A percentile compares a stretch with the other conserved stretches of the same genome.
phyloP scores from a whole-genome alignment of 2,888 invertebrate genomes.

The Tachina lurida region DNA sequence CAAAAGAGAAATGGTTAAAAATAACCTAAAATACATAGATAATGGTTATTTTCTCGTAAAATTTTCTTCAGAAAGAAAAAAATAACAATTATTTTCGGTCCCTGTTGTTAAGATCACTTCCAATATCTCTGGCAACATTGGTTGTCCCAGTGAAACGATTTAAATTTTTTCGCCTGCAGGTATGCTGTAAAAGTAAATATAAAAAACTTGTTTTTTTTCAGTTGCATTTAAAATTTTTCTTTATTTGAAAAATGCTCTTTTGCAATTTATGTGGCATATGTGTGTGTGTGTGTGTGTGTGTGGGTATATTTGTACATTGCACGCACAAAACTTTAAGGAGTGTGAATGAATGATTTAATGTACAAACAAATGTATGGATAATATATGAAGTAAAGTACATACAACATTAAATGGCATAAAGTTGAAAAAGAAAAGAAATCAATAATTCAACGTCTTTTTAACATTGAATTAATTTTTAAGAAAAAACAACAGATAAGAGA shows the following conservation, averaged over 20 bases:
- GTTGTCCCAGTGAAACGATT: not conserved
- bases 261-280: slow-evolving; percentile 54
- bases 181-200: not conserved
- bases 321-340: not conserved
- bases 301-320: not conserved
- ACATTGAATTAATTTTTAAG: not conserved
- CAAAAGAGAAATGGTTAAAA: no score
- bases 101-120: no score
- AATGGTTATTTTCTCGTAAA: no score
- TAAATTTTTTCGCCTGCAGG: not conserved
- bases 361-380: slow-evolving; percentile 21
- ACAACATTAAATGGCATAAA: slow-evolving; percentile 38
- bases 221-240: slow-evolving; percentile 58
- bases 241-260: slow-evolving; percentile 58
- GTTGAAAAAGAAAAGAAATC: not conserved
- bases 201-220: slow-evolving; percentile 4
- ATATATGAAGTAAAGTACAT: slow-evolving; percentile 40
- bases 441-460: not conserved
- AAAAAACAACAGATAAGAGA: slow-evolving; percentile 19
- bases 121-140: not conserved
- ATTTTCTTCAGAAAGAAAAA: no score
- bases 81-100: no score
- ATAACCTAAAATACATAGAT: no score
- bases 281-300: slow-evolving; percentile 7
- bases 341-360: slow-evolving; percentile 22